These are phyloP conservation scores for Dendroctonus ponderosae DNA, from an alignment of 1,140 invertebrate species.

Conservation along the genomic window DNA sequence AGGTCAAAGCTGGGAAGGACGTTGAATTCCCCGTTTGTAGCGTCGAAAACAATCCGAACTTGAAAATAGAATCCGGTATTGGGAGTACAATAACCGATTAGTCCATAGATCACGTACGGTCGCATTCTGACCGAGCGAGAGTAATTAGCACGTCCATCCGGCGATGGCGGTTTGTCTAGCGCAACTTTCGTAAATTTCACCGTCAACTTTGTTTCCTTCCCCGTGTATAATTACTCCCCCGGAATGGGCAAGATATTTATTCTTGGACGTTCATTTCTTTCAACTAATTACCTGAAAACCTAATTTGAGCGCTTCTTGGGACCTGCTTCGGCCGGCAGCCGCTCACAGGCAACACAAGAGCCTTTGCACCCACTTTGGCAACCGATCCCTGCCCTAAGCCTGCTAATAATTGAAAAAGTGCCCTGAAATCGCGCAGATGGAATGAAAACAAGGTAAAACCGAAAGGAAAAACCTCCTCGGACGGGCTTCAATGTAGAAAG, in stretches of 20 bases:
- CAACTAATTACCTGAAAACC: constrained; percentile 26
- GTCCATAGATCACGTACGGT: constrained; percentile 28
- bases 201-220: constrained; percentile 27
- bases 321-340: not conserved
- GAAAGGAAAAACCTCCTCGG: no score
- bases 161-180: constrained; percentile 17
- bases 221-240: constrained; percentile 22
- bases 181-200: constrained; percentile 31
- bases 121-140: constrained; percentile 21
- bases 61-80: constrained; percentile 5
- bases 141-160: constrained; percentile 27
- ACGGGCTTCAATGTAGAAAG: no score
- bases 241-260: constrained; percentile 27
- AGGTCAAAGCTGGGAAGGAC: no score
- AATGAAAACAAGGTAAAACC: no score
- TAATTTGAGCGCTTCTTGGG: constrained; percentile 18
- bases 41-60: no score
- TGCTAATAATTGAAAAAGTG: no score
- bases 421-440: no score
- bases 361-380: no score
- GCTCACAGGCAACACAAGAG: no score
- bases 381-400: no score
- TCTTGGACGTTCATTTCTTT: constrained; percentile 27
- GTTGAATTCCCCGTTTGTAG: no score
- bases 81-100: constrained; percentile 16